Evolutionary conservation across 2,888 invertebrate species (phyloP).

Genomic region (Clistopyga incitator): DNA sequence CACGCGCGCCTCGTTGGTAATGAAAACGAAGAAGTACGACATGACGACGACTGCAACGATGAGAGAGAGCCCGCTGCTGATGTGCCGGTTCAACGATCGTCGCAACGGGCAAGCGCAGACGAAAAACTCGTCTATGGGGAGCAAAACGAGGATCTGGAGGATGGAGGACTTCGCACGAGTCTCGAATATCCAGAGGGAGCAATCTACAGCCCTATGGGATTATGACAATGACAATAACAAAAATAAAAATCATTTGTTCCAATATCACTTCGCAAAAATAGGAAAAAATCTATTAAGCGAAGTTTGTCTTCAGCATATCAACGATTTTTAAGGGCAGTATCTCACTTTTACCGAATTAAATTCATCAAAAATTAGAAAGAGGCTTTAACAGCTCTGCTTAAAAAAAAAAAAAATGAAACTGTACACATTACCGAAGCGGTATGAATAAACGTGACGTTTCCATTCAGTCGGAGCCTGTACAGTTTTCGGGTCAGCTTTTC

Average conservation of each 20-base stretch:
- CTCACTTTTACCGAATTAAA: no score
- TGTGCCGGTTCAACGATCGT: slow-evolving; percentile 63
- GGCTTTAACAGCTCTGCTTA: no score
- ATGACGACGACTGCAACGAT: not conserved
- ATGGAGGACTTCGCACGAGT: slow-evolving; percentile 38
- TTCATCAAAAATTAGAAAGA: no score
- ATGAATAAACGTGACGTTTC: no score
- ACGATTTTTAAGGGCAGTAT: not conserved
- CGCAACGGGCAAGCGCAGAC: slow-evolving; percentile 40
- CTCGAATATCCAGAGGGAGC: slow-evolving; percentile 2
- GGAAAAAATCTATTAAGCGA: not conserved
- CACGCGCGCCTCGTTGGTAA: slow-evolving; percentile 38
- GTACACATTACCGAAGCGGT: no score
- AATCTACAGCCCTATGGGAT: slow-evolving; percentile 1
- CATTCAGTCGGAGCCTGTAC: no score
- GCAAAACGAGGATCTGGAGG: slow-evolving; percentile 37
- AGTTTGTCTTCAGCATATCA: not conserved
- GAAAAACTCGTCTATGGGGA: slow-evolving; percentile 58
- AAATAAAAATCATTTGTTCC: slow-evolving; percentile 25
- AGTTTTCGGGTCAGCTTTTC: no score
- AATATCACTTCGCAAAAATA: not conserved
- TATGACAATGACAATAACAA: slow-evolving; percentile 4
- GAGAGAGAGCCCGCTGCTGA: slow-evolving; percentile 28
- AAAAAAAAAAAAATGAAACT: no score
- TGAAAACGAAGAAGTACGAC: slow-evolving; percentile 44